A percentile compares a stretch with the other conserved stretches of the same genome.
Evolutionary conservation across 2,113 vertebrate genomes (phyloP).

Genomic region (Ptilonorhynchus violaceus): DNA sequence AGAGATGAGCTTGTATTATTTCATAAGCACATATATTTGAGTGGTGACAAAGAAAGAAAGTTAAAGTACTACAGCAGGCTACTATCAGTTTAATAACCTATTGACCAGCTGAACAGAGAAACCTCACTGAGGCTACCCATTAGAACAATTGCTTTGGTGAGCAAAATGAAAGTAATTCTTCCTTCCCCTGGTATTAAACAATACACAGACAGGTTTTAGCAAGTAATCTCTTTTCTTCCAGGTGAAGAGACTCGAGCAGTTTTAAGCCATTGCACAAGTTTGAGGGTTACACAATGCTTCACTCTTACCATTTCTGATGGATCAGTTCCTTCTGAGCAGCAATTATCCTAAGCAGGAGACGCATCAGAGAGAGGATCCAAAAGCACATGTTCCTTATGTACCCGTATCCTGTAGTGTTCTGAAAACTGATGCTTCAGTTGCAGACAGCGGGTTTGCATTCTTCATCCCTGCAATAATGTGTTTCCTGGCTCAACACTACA

Average conservation of each 20-base stretch:
- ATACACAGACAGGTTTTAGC: background rate
- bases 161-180: background rate
- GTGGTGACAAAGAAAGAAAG: background rate
- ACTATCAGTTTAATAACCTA: background rate
- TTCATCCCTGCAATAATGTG: background rate
- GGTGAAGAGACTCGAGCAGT: background rate
- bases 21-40: background rate
- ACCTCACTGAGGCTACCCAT: background rate
- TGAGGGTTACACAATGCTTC: background rate
- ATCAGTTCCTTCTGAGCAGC: background rate
- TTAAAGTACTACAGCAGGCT: background rate
- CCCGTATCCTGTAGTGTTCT: background rate
- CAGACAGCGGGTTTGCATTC: background rate
- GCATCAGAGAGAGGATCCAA: rapidly evolving
- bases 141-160: background rate
- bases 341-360: background rate
- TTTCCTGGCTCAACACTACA: background rate
- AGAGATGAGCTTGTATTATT: background rate
- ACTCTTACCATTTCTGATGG: background rate
- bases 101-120: background rate
- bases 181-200: background rate
- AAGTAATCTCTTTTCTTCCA: background rate
- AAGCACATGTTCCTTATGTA: rapidly evolving
- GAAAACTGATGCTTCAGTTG: background rate
- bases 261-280: background rate